Evolutionary conservation across 2,113 vertebrate genomes (phyloP).

Genomic region (Datnioides undecimradiatus): DNA sequence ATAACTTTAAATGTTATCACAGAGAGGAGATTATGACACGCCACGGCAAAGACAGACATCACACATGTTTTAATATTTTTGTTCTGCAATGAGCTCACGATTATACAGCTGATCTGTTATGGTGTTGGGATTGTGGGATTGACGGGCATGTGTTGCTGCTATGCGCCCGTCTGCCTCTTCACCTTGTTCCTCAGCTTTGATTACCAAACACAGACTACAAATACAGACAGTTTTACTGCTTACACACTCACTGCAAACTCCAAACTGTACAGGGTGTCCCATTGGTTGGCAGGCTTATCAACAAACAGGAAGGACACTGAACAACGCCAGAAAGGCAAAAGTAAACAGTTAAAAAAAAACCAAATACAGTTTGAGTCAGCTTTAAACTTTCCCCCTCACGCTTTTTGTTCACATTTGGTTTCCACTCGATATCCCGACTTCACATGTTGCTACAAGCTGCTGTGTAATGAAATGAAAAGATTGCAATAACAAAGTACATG

Average conservation of each 20-base stretch:
- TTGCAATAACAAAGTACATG: constrained; percentile 42
- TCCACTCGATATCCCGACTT: constrained; percentile 19
- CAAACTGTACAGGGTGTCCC: not conserved
- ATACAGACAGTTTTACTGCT: not conserved
- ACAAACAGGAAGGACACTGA: constrained; percentile 31
- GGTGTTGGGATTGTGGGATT: not conserved
- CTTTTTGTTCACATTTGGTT: constrained; percentile 25
- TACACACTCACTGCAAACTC: not conserved
- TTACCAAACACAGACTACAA: constrained; percentile 5
- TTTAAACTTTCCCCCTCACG: constrained; percentile 12
- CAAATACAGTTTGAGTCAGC: constrained; percentile 10
- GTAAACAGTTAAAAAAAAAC: not conserved
- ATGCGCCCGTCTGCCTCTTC: not conserved
- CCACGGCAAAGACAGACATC: not conserved
- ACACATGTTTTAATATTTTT: not conserved
- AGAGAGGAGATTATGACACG: not conserved
- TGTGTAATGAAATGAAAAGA: constrained; percentile 47
- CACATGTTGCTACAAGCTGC: constrained; percentile 61
- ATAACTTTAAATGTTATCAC: not conserved
- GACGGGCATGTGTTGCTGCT: constrained; percentile 23
- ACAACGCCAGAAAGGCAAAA: not conserved
- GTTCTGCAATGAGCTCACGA: constrained; percentile 40
- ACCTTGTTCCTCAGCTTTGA: constrained; percentile 5
- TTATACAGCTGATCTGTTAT: constrained; percentile 15
- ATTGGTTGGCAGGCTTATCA: constrained; percentile 5